These are phyloP conservation scores for Catagonus wagneri DNA, from an alignment of 2,113 vertebrate species.

Conservation along the genomic window DNA sequence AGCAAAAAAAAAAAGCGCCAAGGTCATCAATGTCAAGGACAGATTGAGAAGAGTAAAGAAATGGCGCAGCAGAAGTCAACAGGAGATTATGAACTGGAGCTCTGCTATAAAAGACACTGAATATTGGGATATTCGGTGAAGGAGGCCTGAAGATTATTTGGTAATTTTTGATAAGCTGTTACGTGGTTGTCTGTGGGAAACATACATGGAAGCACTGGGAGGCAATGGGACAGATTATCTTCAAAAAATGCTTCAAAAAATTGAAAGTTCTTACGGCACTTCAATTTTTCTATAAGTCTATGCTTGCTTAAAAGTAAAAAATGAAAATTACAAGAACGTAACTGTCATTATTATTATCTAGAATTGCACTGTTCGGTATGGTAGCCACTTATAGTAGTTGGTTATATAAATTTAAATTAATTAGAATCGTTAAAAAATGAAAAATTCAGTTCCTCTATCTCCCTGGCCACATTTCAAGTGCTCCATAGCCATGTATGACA, in stretches of 20 bases:
- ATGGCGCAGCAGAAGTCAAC: background rate
- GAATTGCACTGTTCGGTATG: background rate
- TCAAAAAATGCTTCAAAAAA: background rate
- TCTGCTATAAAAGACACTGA: background rate
- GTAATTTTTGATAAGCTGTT: background rate
- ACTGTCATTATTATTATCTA: background rate
- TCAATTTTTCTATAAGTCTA: background rate
- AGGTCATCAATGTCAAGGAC: background rate
- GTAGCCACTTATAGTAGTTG: background rate
- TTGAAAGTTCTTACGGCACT: background rate
- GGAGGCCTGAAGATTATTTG: background rate
- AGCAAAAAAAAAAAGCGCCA: background rate
- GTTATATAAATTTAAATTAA: background rate
- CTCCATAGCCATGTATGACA: accelerated
- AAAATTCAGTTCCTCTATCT: background rate
- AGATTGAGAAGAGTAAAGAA: background rate
- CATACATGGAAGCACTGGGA: background rate
- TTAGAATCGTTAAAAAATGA: background rate
- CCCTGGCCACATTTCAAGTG: background rate
- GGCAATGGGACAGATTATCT: background rate
- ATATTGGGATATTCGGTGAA: background rate
- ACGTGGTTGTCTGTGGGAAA: background rate
- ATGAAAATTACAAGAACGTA: background rate
- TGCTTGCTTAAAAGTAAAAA: background rate
- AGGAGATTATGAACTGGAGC: accelerated